Percentiles rank a stretch among this genome's conserved stretches.
Evolutionary conservation across 2,888 invertebrate species (phyloP).

Genomic region (Syritta pipiens): DNA sequence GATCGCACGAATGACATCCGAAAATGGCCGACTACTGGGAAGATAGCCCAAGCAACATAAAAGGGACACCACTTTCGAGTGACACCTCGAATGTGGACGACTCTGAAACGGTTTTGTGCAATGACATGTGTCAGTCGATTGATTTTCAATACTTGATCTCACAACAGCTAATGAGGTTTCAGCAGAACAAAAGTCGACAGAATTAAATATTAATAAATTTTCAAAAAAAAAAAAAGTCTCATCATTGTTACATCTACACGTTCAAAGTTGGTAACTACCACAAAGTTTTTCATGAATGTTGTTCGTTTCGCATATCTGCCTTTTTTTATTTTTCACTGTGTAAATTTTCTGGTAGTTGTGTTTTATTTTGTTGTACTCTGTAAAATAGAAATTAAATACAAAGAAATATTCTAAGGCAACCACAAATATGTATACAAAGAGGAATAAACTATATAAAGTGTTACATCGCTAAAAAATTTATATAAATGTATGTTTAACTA

Average conservation of each 20-base stretch:
- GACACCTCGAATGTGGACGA: constrained; percentile 17
- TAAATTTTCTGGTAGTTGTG: constrained; percentile 22
- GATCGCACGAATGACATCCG: constrained; percentile 59
- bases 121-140: constrained; percentile 60
- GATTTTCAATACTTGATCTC: constrained; percentile 69
- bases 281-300: neutral
- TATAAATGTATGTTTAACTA: constrained; percentile 64
- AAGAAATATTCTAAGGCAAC: constrained; percentile 14
- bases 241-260: neutral
- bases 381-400: constrained; percentile 38
- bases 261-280: neutral
- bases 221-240: neutral
- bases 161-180: constrained; percentile 70
- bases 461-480: constrained; percentile 54
- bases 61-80: neutral
- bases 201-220: constrained; percentile 48
- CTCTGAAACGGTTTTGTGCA: constrained; percentile 43
- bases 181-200: constrained; percentile 64
- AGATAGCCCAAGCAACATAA: constrained; percentile 31
- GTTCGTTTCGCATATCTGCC: constrained; percentile 6
- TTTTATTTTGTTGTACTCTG: constrained; percentile 37
- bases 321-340: constrained; percentile 14
- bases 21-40: constrained; percentile 13
- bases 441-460: constrained; percentile 32
- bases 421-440: constrained; percentile 27